Base-by-base conservation (phyloP, 37 sponge, comb jelly and placozoan genomes). In the Theonella swinhoei region DNA sequence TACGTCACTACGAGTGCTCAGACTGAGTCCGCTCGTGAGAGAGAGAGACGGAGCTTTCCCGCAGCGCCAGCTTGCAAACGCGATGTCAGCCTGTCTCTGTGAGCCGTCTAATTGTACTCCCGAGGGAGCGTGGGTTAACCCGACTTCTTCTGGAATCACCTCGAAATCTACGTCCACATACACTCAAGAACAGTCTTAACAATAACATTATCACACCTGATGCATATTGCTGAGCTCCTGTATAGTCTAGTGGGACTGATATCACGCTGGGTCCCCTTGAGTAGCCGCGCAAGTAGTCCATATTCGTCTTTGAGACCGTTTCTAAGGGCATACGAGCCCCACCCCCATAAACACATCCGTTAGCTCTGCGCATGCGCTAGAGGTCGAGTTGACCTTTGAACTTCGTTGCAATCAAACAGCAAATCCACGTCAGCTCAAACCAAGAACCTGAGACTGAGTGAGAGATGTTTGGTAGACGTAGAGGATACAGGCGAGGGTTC, bases 1-100 rank as follows among this genome's bases (percentile, higher is more conserved):
- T n/a, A 83, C 30, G 29, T 83, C 79, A 41, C 81, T 80, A 11
- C 75, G 77, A n/a, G 69, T 43, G 72, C 88, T 88, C 39, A 83
- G 35, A n/a, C 79, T 76, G 9, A 83, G 89, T 25, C 62, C 41
- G 1, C 40, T 80, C 35, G 72, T 77, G 32, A 35, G 24, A 7
- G 73, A 42, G 4, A 4, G 25, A 1, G 71, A 75, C 20, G 39
- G 36, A 4, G 24, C 42, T 37, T 60, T 43, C 61, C 79, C 84
- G 9, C 73, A 36, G 26, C 69, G 62, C 91, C 91, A 90, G 64
- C 81, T 90, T 34, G 67, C 58, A 24, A 90, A 39, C 31, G 91
- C 82, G 1, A 28, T 14, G 9, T 90, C 86, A 3, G 82, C 91
- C 34, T 69, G 70, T 22, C 86, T 65, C 68, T 82, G 72, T 0